Evolutionary conservation across 1,140 invertebrate genomes (phyloP).

Genomic region (Phocides pigmalion): DNA sequence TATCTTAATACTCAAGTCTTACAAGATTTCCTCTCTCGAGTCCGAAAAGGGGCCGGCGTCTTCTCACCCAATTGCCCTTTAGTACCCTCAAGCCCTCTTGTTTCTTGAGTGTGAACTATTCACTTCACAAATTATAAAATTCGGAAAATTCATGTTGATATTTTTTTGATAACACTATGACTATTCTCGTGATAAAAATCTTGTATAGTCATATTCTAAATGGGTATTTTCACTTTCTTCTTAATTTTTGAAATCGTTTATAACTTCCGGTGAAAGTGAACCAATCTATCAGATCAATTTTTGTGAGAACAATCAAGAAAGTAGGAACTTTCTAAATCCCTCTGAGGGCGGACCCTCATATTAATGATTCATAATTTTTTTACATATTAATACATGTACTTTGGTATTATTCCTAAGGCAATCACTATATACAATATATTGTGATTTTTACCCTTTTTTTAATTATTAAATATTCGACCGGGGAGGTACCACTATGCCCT

Average conservation of each 20-base stretch:
- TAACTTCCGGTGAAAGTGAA: slow-evolving; percentile 44
- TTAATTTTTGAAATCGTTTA: not conserved
- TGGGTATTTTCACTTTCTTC: too few relatives aligned
- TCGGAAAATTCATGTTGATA: not conserved
- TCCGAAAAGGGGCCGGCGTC: slow-evolving; percentile 9
- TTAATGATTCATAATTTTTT: too few relatives aligned
- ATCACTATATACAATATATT: too few relatives aligned
- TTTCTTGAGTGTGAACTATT: slow-evolving; percentile 29
- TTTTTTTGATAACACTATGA: too few relatives aligned
- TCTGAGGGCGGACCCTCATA: not conserved
- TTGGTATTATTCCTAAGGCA: too few relatives aligned
- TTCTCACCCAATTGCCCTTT: slow-evolving; percentile 28
- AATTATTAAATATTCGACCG: too few relatives aligned
- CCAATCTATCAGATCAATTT: slow-evolving; percentile 5
- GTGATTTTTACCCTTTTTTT: too few relatives aligned
- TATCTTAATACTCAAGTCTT: slow-evolving; percentile 31
- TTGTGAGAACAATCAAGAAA: too few relatives aligned
- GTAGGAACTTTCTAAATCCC: slow-evolving; percentile 25
- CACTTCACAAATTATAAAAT: slow-evolving; percentile 26
- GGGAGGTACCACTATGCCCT: too few relatives aligned
- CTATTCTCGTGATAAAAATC: not conserved
- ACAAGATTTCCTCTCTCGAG: slow-evolving; percentile 31
- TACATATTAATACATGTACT: too few relatives aligned
- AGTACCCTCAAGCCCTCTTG: slow-evolving; percentile 29
- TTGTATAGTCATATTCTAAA: not conserved